These are phyloP conservation scores for Sceloporus tristichus DNA, from an alignment of 2,113 vertebrate species.

Conservation along the genomic window DNA sequence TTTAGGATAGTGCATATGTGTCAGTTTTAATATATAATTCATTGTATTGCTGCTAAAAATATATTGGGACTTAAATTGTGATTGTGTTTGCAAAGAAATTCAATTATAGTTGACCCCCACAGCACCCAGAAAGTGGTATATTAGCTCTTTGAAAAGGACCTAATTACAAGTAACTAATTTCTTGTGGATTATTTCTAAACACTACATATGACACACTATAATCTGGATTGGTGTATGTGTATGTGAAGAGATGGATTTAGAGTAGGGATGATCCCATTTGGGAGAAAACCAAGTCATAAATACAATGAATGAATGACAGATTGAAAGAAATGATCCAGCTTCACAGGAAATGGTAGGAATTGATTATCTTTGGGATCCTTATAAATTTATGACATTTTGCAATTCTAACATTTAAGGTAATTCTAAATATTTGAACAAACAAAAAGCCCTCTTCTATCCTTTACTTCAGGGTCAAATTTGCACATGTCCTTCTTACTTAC, in stretches of 20 bases:
- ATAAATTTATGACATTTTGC: background rate
- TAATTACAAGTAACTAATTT: too few relatives aligned
- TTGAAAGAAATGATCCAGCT: background rate
- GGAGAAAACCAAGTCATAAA: background rate
- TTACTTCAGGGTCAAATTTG: background rate
- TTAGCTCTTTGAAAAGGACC: too few relatives aligned
- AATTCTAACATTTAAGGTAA: background rate
- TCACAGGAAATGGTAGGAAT: too few relatives aligned
- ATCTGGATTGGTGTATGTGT: background rate
- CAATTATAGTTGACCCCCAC: too few relatives aligned
- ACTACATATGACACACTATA: background rate
- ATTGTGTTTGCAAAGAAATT: too few relatives aligned
- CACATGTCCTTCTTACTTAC: constrained; percentile 35
- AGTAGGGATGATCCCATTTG: background rate
- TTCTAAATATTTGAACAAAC: background rate
- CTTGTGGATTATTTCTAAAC: too few relatives aligned
- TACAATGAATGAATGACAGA: background rate
- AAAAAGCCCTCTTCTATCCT: background rate
- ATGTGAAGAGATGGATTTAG: background rate
- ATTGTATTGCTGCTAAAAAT: too few relatives aligned
- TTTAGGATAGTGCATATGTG: too few relatives aligned
- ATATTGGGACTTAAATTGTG: too few relatives aligned
- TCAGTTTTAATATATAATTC: too few relatives aligned
- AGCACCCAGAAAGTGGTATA: too few relatives aligned
- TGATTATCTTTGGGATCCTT: too few relatives aligned